Base-by-base conservation (phyloP, 1,140 invertebrate species). In the Trachymyrmex septentrionalis region DNA sequence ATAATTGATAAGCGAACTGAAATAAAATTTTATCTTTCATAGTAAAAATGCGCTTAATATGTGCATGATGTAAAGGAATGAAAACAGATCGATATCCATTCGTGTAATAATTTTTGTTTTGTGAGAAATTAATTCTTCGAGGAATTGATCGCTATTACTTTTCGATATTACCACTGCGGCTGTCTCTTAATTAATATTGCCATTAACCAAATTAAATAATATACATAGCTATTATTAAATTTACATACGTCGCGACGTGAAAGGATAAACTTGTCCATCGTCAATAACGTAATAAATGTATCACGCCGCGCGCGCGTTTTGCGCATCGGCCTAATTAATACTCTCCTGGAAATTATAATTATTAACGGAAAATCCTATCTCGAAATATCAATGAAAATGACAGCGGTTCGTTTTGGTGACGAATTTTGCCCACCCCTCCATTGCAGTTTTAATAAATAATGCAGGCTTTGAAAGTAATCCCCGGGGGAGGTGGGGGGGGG, bases 371-470 rank as follows among this genome's bases (percentile, higher is more conserved):
- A 84, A 84, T 84, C 38, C 55, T 84, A 61, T 63, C 38, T 72
- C 69, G 38, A 75, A 84, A 63, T 75, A 84, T 82, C 50, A 61
- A 21, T 30, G 38, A 50, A 57, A 86, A 85, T 82, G 53, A 67
- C 71, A 66, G 66, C 82, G 27, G 34, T 63, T 27, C 44, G 21
- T 55, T 88, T 75, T 69, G 14, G 38, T 77, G 75, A 69, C 63
- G 50, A 84, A 77, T 73, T 71, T 73, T 30, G 61, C 55, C 38
- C 63, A 55, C 50, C 66, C 55, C 85, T 57, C 14, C 34, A 82
- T 84, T 57, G 44, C 69, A 63, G 4, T 61, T 73, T 50, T 80
- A 78, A 87, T 91, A 92, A 92, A 92, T 91, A 88, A 92, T 92
- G 89, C 77, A 92, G 73, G 85, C 73, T 67, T 50, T 84, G 69